Conservation (phyloP, 1,140 invertebrate genomes). For the Asbolus verrucosus region DNA sequence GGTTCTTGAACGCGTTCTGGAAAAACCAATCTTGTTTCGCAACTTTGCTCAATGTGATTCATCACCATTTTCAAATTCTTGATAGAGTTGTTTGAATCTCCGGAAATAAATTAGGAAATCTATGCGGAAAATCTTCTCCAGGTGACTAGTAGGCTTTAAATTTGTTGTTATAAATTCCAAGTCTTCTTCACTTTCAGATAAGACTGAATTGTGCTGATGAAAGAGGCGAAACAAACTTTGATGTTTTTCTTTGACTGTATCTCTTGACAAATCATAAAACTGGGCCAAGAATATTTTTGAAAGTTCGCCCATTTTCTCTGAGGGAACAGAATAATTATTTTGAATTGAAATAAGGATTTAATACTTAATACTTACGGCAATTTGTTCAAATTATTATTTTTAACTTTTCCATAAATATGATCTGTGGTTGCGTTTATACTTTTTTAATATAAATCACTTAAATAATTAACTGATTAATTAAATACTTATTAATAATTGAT, state of each 20-base stretch:
- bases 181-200: not conserved
- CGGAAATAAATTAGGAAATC: constrained; percentile 24
- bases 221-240: not conserved
- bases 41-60: constrained; percentile 25
- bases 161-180: not conserved
- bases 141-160: not conserved
- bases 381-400: no score
- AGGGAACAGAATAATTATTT: no score
- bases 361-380: no score
- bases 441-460: no score
- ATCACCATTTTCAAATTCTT: constrained; percentile 21
- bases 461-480: no score
- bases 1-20: not conserved
- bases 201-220: not conserved
- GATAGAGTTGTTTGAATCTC: not conserved
- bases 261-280: not conserved
- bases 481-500: no score
- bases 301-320: not conserved
- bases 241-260: constrained; percentile 3
- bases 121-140: constrained; percentile 26
- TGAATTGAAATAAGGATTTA: no score
- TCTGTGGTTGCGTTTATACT: no score
- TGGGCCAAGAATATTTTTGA: not conserved
- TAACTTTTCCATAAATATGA: no score
- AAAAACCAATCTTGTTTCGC: constrained; percentile 22